A percentile compares a stretch with the other conserved stretches of the same genome.
phyloP scores from a whole-genome alignment of 2,888 invertebrate species.

The Alsophila aescularia region DNA sequence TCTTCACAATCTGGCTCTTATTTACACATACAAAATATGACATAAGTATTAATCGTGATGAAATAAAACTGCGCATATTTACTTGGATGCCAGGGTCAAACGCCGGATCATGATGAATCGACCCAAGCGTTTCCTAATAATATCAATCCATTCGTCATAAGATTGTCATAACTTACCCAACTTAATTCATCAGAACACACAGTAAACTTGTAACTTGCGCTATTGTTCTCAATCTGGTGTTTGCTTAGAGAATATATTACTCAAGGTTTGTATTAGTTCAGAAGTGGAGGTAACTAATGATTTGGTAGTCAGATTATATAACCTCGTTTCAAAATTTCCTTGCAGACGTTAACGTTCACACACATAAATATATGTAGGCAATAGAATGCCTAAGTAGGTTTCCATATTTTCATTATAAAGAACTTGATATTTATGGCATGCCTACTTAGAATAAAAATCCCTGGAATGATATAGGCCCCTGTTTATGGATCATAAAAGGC shows the following conservation, averaged over 20 bases:
- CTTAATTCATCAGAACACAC: constrained; percentile 8
- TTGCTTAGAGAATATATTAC: too few relatives aligned
- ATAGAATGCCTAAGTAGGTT: constrained; percentile 39
- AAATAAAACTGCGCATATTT: constrained; percentile 13
- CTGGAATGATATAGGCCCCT: constrained; percentile 51
- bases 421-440: constrained; percentile 51
- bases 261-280: too few relatives aligned
- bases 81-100: constrained; percentile 10
- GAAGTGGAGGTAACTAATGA: not conserved
- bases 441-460: constrained; percentile 56
- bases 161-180: not conserved
- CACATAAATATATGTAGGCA: constrained; percentile 17
- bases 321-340: constrained; percentile 16
- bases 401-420: constrained; percentile 53
- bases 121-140: constrained; percentile 5
- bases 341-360: constrained; percentile 1
- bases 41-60: constrained; percentile 5
- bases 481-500: constrained; percentile 60
- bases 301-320: constrained; percentile 9
- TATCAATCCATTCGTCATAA: constrained; percentile 13
- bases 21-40: constrained; percentile 10
- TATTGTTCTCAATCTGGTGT: constrained; percentile 3
- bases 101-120: constrained; percentile 14
- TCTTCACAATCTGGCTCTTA: constrained; percentile 17
- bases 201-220: constrained; percentile 4